Evolutionary conservation across 2,888 invertebrate genomes (phyloP).

Genomic region (Herminia tarsipennalis): DNA sequence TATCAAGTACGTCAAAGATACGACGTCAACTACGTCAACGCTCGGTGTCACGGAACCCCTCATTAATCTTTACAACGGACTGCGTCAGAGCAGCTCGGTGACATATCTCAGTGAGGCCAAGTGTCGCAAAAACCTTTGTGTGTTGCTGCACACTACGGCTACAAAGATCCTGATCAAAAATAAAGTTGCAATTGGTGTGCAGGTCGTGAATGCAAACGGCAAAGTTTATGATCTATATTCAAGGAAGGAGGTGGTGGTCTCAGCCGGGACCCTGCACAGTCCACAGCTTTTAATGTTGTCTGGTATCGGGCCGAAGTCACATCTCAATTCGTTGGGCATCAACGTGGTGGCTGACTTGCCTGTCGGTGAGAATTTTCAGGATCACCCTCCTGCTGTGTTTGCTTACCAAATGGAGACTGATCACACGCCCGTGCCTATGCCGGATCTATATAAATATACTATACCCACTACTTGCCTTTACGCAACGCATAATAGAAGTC

Average conservation of each 20-base stretch:
- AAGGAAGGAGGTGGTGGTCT: constrained; percentile 20
- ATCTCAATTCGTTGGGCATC: constrained; percentile 17
- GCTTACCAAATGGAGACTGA: constrained; percentile 12
- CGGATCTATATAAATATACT: constrained; percentile 37
- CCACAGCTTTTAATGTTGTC: constrained; percentile 24
- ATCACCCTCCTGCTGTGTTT: constrained; percentile 9
- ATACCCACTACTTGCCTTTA: constrained; percentile 32
- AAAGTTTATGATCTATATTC: constrained; percentile 10
- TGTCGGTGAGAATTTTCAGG: constrained; percentile 23
- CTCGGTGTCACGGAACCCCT: not conserved
- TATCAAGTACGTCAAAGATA: constrained; percentile 12
- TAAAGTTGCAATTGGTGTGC: constrained; percentile 15
- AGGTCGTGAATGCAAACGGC: constrained; percentile 8
- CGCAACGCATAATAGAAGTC: constrained; percentile 28
- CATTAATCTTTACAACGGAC: not conserved
- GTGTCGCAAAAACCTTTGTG: not conserved
- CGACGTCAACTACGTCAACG: constrained; percentile 11
- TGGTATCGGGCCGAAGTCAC: constrained; percentile 18
- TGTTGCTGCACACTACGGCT: not conserved
- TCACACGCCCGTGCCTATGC: not conserved
- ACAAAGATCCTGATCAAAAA: constrained; percentile 26
- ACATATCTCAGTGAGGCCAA: constrained; percentile 3
- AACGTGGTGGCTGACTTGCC: constrained; percentile 22
- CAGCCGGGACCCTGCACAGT: constrained; percentile 14
- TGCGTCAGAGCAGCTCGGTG: not conserved